Conservation (phyloP, 2,113 vertebrate species). For the Pelecanus crispus region DNA sequence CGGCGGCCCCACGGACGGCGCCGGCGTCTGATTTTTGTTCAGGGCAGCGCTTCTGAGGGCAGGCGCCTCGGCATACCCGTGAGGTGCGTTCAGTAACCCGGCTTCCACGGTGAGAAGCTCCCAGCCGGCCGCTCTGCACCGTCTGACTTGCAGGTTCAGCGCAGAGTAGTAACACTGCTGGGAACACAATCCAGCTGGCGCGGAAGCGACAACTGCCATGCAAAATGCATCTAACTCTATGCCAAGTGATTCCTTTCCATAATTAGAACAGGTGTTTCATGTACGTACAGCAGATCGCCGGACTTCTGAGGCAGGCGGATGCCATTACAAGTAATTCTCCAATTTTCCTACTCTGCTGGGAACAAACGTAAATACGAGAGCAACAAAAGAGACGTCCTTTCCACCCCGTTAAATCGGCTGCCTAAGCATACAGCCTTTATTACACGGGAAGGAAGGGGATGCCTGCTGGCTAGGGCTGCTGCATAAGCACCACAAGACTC, state of each 20-base stretch:
- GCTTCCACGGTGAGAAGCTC: background rate
- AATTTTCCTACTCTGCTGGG: too few relatives aligned
- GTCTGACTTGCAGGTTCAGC: too few relatives aligned
- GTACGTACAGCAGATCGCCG: background rate
- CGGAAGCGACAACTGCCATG: background rate
- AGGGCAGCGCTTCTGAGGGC: too few relatives aligned
- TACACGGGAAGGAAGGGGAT: accelerated
- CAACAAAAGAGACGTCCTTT: accelerated
- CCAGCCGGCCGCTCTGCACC: too few relatives aligned
- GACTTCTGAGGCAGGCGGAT: background rate
- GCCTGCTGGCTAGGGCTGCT: background rate
- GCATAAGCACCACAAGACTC: accelerated
- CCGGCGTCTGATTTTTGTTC: too few relatives aligned
- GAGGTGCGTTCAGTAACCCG: accelerated
- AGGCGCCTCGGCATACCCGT: accelerated
- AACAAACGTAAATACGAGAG: background rate
- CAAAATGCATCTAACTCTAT: background rate
- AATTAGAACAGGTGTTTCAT: background rate
- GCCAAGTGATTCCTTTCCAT: too few relatives aligned
- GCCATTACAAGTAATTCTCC: background rate
- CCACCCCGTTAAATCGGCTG: background rate
- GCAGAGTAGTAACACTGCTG: accelerated
- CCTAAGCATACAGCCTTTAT: background rate
- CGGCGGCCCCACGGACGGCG: too few relatives aligned
- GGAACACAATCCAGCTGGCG: background rate